Evolutionary conservation across 1,140 invertebrate genomes (phyloP), one percentile per base, ranked within the genome.

Genomic region (Pseudachorutes palmiensis): DNA sequence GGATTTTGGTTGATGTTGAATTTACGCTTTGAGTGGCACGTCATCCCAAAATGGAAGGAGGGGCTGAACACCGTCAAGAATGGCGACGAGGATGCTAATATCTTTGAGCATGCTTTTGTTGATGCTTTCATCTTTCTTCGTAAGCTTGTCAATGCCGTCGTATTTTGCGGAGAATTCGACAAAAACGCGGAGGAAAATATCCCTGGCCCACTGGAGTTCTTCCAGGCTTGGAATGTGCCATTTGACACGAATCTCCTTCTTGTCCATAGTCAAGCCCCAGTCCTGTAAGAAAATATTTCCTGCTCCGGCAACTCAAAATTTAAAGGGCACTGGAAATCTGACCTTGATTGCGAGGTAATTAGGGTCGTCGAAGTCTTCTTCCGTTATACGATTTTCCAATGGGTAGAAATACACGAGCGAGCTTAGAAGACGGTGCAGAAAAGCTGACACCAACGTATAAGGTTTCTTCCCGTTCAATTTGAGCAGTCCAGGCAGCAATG

Each of bases 401-500:
- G 87, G 81, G 68, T 84, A 83, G 0, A 87, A 80, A 3, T 78
- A 79, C 0, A 83, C 83, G 14, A 90, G 75, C 2, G 83, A 81
- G 1, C 76, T 74, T 1, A 91, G 76, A 24, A 88, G 67, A 65
- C 82, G 78, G 62, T 77, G 76, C 14, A 84, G 57, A 32, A 84
- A 71, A 3, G 55, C 28, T 5, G 66, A 58, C 1, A 62, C 63
- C 24, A 71, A 70, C 12, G 30, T 61, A 32, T 88, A 96, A 75
- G 78, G 86, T 32, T 98, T 98, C 83, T 84, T 89, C 74, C 94
- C 95, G 59, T 97, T 98, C 82, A 91, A 87, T 71, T 97, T 98
- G 81, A 91, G 92, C 76, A 84, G 83, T 29, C 64, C n/a, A 1
- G 30, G 9, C 22, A 74, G 32, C 31, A 75, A 32, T 22, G 61